Conservation (phyloP, 2,888 invertebrate genomes). For the Amblyteles armatorius region DNA sequence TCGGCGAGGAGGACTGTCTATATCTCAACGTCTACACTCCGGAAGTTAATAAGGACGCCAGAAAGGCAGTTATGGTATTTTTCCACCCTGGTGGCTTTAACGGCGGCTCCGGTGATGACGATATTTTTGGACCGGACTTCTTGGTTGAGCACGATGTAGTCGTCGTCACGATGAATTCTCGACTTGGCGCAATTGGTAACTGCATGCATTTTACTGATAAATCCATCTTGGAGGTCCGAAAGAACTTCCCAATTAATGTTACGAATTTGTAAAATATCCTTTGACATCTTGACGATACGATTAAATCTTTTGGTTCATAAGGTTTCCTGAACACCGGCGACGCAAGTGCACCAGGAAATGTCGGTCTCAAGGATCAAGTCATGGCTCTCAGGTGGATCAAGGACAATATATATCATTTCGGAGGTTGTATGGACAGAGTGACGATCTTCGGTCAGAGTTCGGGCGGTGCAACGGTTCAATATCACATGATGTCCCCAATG, state of each 20-base stretch:
- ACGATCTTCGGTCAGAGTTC: conserved; percentile 79
- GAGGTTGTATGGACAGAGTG: conserved; percentile 78
- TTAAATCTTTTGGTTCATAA: conserved; percentile 50
- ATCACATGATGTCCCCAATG: conserved; percentile 81
- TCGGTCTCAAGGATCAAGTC: conserved; percentile 80
- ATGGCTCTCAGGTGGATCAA: conserved; percentile 80
- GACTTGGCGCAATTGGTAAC: conserved; percentile 79
- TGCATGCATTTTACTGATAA: not conserved
- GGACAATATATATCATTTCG: conserved; percentile 80
- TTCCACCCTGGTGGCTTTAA: conserved; percentile 77
- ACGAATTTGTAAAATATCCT: not conserved
- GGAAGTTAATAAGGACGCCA: conserved; percentile 74
- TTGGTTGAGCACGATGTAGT: conserved; percentile 80
- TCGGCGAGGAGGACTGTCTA: conserved; percentile 80
- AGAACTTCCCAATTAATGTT: not conserved
- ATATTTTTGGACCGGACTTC: conserved; percentile 77
- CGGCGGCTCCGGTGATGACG: conserved; percentile 74
- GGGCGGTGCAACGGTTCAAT: conserved; percentile 76
- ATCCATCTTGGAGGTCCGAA: not conserved
- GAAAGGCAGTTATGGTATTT: conserved; percentile 79
- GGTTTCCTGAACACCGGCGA: conserved; percentile 80
- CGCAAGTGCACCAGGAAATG: conserved; percentile 79
- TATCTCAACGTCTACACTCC: conserved; percentile 80
- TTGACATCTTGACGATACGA: not conserved
- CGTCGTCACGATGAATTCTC: conserved; percentile 79